phyloP scores from a whole-genome alignment of 2,888 invertebrate genomes.

The Leuctra nigra region DNA sequence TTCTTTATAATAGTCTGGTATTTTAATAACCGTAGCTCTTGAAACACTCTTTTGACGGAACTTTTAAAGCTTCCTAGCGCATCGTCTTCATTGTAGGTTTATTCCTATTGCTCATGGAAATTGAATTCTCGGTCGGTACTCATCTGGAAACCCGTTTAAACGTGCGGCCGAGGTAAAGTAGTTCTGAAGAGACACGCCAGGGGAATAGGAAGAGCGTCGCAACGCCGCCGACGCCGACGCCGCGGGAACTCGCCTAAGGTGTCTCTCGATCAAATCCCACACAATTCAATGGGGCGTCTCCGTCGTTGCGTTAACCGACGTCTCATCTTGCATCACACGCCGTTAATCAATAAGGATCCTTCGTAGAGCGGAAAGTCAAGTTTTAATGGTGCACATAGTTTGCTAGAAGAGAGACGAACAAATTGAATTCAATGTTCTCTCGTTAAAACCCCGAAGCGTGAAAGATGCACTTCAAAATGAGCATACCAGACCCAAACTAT shows the following conservation, averaged over 20 bases:
- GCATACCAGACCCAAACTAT: too few species aligned
- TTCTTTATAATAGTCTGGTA: background rate
- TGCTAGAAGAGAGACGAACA: too few species aligned
- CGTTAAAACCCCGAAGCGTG: too few species aligned
- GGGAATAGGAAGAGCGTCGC: constrained; percentile 1
- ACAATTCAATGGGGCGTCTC: background rate
- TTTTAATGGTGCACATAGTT: too few species aligned
- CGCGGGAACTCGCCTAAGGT: constrained; percentile 3
- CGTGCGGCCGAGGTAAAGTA: constrained; percentile 14
- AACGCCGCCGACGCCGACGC: background rate
- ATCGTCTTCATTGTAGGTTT: constrained; percentile 8
- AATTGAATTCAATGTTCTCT: too few species aligned
- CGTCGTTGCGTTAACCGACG: background rate
- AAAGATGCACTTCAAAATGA: too few species aligned
- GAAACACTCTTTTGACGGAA: background rate
- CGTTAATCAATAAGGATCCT: too few species aligned
- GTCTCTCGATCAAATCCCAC: constrained; percentile 9
- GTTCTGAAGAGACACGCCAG: constrained; percentile 11
- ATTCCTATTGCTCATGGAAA: constrained; percentile 13
- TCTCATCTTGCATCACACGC: too few species aligned
- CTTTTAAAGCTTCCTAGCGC: background rate
- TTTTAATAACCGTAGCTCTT: constrained; percentile 2
- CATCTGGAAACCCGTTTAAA: constrained; percentile 18
- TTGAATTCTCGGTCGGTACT: constrained; percentile 14
- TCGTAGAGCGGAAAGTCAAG: too few species aligned